Percentiles rank a stretch among this genome's conserved stretches.
These are phyloP conservation scores for Phylloscopus collybita DNA, from an alignment of 2,797 vertebrate genomes.

Conservation along the genomic window DNA sequence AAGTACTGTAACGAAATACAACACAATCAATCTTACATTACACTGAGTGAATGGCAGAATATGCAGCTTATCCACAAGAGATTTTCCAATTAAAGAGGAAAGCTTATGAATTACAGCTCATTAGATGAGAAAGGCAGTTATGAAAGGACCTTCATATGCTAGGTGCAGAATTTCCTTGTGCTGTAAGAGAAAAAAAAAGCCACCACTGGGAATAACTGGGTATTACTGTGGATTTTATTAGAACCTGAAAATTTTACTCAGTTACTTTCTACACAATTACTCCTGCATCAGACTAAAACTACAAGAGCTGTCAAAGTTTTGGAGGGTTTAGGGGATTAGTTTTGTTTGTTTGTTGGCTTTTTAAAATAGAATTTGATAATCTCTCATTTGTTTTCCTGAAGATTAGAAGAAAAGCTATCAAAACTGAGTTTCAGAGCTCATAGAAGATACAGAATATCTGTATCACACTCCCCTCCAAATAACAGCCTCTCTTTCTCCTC, in stretches of 20 bases:
- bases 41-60: conserved; percentile 40
- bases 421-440: not conserved
- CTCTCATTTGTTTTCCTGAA: not conserved
- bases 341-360: not conserved
- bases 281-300: not conserved
- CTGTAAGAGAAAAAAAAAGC: not conserved
- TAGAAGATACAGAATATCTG: not conserved
- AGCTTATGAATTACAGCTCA: conserved; percentile 60
- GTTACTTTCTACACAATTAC: not conserved
- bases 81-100: conserved; percentile 58
- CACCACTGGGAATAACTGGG: not conserved
- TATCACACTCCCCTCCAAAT: not conserved
- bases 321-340: not conserved
- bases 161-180: conserved; percentile 13
- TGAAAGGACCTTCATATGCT: conserved; percentile 28
- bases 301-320: not conserved
- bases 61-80: conserved; percentile 53
- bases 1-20: not conserved
- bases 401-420: not conserved
- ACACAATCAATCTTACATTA: conserved; percentile 42
- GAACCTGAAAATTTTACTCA: not conserved
- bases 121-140: conserved; percentile 49
- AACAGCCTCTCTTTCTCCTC: not conserved
- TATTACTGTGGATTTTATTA: conserved; percentile 9
- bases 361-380: not conserved